Conservation (phyloP, 2,113 vertebrate genomes). For the Shinisaurus crocodilurus region DNA sequence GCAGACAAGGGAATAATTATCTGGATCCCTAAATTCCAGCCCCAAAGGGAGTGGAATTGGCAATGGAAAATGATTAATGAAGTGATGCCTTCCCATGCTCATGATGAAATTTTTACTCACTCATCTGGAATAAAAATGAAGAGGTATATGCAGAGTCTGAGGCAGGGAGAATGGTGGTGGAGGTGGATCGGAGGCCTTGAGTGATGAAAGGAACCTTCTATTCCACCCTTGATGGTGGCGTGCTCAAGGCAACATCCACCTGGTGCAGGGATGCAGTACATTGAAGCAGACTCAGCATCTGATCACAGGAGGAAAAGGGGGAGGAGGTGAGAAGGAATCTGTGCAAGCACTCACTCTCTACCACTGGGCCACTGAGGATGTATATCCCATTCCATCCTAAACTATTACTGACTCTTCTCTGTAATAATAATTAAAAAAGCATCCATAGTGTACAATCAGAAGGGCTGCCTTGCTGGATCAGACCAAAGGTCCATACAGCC, state of each 20-base stretch:
- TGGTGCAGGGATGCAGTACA: not conserved
- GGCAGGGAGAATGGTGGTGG: constrained; percentile 24
- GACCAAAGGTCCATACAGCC: not conserved
- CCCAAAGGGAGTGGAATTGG: constrained; percentile 65
- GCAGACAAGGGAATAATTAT: constrained; percentile 78
- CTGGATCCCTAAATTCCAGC: constrained; percentile 63
- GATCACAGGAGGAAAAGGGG: not conserved
- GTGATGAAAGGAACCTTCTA: constrained; percentile 1
- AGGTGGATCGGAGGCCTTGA: constrained; percentile 20
- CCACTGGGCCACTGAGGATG: not conserved
- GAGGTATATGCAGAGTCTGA: constrained; percentile 21
- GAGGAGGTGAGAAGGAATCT: not conserved
- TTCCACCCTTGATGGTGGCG: not conserved
- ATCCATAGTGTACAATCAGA: not conserved
- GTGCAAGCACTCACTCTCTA: not conserved
- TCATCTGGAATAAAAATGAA: constrained; percentile 63
- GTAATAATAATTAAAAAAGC: not conserved
- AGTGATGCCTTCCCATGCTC: constrained; percentile 58
- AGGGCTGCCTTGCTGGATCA: not conserved
- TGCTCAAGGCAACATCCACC: constrained; percentile 13
- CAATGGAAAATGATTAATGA: constrained; percentile 78
- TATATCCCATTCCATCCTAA: not conserved
- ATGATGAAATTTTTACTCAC: constrained; percentile 56
- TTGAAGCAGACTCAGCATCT: accelerated
- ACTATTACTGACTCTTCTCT: not conserved